Percentiles rank a stretch among this genome's conserved stretches.
Evolutionary conservation across 2,888 invertebrate genomes (phyloP).

Genomic region (Chrysodeixis includens): DNA sequence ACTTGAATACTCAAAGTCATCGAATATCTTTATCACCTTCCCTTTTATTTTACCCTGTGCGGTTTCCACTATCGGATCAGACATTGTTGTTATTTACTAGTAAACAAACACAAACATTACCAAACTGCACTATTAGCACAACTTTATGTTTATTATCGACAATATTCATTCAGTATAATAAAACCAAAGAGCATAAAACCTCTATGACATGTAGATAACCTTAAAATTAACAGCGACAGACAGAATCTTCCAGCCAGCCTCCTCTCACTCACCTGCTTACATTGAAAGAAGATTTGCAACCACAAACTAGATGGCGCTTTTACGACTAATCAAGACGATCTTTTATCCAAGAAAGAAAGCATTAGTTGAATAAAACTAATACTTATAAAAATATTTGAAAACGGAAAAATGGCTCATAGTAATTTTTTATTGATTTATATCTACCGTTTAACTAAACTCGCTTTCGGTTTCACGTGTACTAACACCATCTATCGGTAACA

Average conservation of each 20-base stretch:
- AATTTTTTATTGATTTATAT: not conserved
- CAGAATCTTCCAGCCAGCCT: not conserved
- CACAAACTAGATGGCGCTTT: conserved; percentile 49
- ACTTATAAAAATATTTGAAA: too few relatives aligned
- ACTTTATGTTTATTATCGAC: conserved; percentile 21
- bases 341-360: not conserved
- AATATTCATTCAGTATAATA: conserved; percentile 14
- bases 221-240: conserved; percentile 23
- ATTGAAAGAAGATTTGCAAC: conserved; percentile 16
- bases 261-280: conserved; percentile 2
- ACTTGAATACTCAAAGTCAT: conserved; percentile 77
- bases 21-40: conserved; percentile 70
- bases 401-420: not conserved
- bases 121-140: conserved; percentile 23
- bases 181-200: conserved; percentile 6
- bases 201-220: conserved; percentile 34
- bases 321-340: not conserved
- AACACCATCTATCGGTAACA: conserved; percentile 1
- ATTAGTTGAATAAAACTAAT: not conserved
- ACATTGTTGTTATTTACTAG: conserved; percentile 13
- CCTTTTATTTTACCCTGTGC: conserved; percentile 86
- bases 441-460: not conserved
- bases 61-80: conserved; percentile 69
- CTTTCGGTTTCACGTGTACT: not conserved
- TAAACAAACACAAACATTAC: conserved; percentile 25